Conservation (phyloP, 2,888 invertebrate species). For the Erebia ligea region DNA sequence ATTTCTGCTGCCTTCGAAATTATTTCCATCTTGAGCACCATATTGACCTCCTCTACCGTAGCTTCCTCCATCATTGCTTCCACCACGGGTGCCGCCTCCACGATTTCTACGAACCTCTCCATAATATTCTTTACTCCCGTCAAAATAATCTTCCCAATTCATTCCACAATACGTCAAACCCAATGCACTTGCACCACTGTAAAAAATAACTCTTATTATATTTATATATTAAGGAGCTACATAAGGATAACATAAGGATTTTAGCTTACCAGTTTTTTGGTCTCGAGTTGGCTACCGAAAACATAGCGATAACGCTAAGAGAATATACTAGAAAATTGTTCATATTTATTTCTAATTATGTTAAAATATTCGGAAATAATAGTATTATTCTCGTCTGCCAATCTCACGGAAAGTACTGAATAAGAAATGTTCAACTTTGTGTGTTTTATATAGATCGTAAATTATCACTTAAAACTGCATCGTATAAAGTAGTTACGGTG, state of each 20-base stretch:
- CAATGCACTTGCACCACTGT: not conserved
- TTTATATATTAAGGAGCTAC: no score
- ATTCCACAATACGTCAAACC: conserved; percentile 2
- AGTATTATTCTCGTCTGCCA: not conserved
- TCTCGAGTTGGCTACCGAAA: not conserved
- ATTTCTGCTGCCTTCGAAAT: no score
- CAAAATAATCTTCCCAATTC: conserved; percentile 6
- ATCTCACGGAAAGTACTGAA: not conserved
- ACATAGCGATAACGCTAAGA: not conserved
- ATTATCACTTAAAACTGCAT: not conserved
- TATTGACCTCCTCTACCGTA: not conserved
- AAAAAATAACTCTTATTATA: not conserved
- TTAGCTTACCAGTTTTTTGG: not conserved
- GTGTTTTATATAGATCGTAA: not conserved
- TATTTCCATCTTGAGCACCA: not conserved
- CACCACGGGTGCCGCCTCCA: not conserved
- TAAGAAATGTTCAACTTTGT: not conserved
- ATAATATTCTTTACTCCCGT: not conserved
- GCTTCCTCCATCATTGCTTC: not conserved
- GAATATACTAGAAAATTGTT: not conserved
- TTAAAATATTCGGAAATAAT: not conserved
- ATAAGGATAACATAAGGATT: no score
- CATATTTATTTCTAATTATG: not conserved
- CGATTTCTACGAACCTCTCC: not conserved
- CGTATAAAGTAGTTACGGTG: no score